Evolutionary conservation across 2,797 vertebrate genomes (phyloP).

Genomic region (Hippocampus kuda): DNA sequence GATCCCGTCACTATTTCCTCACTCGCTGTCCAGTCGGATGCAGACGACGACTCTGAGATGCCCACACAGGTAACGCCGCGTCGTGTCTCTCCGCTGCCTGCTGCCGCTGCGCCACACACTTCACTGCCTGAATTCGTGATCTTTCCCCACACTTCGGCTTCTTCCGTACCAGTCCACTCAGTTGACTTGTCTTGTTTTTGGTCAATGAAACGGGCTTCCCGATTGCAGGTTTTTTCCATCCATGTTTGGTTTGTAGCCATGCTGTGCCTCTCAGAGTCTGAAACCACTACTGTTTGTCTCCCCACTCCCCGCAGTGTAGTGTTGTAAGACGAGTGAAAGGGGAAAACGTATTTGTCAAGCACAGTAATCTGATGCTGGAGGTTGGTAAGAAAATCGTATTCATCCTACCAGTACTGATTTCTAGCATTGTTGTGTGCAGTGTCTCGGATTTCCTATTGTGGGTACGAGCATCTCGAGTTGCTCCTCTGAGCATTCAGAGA

Average conservation of each 20-base stretch:
- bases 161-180: background rate
- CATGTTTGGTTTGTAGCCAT: background rate
- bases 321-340: constrained; percentile 91
- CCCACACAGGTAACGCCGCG: constrained; percentile 80
- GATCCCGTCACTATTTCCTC: constrained; percentile 12
- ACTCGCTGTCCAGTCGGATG: constrained; percentile 83
- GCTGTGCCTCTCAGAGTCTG: background rate
- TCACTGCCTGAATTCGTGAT: constrained; percentile 23
- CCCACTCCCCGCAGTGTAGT: constrained; percentile 81
- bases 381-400: constrained; percentile 73
- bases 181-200: background rate
- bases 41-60: constrained; percentile 87
- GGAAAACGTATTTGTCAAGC: constrained; percentile 97
- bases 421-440: background rate
- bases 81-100: constrained; percentile 28
- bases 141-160: background rate
- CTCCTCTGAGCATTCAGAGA: constrained; percentile 27
- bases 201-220: background rate
- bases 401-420: background rate
- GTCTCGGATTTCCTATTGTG: background rate
- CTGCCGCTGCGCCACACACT: constrained; percentile 35
- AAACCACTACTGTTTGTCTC: constrained; percentile 51
- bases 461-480: constrained; percentile 2
- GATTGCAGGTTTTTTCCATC: background rate
- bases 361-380: constrained; percentile 99